Base-by-base conservation (phyloP, 2,113 vertebrate species). In the Macheiramphus alcinus region DNA sequence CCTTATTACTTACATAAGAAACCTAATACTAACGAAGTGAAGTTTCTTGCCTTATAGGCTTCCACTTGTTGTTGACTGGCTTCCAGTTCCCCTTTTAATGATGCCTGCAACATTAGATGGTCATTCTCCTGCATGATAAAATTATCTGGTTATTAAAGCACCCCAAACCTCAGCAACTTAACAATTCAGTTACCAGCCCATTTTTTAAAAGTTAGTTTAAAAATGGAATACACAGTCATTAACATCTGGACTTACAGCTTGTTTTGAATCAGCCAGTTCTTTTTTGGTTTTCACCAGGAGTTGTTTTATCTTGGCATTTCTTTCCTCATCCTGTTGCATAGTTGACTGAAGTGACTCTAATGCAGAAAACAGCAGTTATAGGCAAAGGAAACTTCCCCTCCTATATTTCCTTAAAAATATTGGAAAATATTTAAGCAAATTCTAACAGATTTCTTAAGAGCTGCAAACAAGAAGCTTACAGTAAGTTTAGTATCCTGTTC, bases 221-320 rank as follows among this genome's bases (percentile, higher is more conserved):
- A 83, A 85, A 74, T 3, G 36, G 27, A 91, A 89, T 20, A 67
- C 8, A 74, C 1, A 31, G 67, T 42, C 63, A 85, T 20, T 42
- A 36, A 90, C 36, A 94, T 42, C 80, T 72, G 22, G 36, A 98
- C 99, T 98, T 95, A 99, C 99, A 88, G 98, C 98, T 97, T 99
- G 99, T 93, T 99, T 99, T 86, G 99, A 97, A 94, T 99, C 99
- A 25, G 99, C 98, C 95, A 99, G 97, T 38, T 99, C 99, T 94
- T 99, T 99, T 92, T 99, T 99, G 43, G 99, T 99, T 97, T 99
- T 99, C 95, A 99, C 98, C 87, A 99, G 98, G 87, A 99, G 94
- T 85, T 99, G 99, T 97, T 99, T 99, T 94, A 99, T 99, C 97
- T 99, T 99, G 95, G 98, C 97, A 72, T 96, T 98, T 92, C 99